Evolutionary conservation across 2,888 invertebrate genomes (phyloP).

Genomic region (Baccha elongata): DNA sequence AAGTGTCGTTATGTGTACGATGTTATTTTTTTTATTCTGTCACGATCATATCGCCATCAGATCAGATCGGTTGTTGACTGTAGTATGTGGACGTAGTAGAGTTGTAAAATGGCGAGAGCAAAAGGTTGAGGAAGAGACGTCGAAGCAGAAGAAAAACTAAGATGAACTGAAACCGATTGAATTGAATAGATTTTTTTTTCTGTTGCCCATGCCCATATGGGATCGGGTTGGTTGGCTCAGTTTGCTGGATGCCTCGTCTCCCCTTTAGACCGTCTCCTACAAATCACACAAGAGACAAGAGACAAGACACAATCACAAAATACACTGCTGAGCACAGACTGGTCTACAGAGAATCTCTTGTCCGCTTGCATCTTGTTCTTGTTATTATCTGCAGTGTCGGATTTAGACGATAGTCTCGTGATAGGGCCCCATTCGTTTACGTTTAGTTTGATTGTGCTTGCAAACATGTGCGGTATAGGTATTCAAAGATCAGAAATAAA

Average conservation of each 20-base stretch:
- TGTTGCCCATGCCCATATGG: conserved; percentile 50
- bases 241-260: conserved; percentile 25
- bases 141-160: conserved; percentile 53
- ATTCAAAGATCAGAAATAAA: too few relatives aligned
- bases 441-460: too few relatives aligned
- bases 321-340: conserved; percentile 51
- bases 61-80: conserved; percentile 73
- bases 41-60: conserved; percentile 73
- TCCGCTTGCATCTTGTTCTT: conserved; percentile 53
- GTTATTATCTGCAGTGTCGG: conserved; percentile 17
- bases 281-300: conserved; percentile 43
- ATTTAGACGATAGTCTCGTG: not conserved
- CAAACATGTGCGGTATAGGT: too few relatives aligned
- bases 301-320: too few relatives aligned
- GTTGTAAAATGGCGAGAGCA: conserved; percentile 68
- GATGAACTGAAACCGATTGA: conserved; percentile 72
- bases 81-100: conserved; percentile 73
- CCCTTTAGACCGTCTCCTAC: conserved; percentile 38
- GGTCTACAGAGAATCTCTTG: conserved; percentile 66
- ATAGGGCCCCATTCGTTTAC: too few relatives aligned
- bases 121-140: conserved; percentile 48
- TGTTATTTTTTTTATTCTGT: conserved; percentile 63
- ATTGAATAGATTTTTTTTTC: conserved; percentile 63
- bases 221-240: conserved; percentile 61
- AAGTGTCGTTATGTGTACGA: conserved; percentile 68